A percentile compares a stretch with the other conserved stretches of the same genome.
These are phyloP conservation scores for Cherax quadricarinatus DNA, from an alignment of 1,140 invertebrate species.

Conservation along the genomic window DNA sequence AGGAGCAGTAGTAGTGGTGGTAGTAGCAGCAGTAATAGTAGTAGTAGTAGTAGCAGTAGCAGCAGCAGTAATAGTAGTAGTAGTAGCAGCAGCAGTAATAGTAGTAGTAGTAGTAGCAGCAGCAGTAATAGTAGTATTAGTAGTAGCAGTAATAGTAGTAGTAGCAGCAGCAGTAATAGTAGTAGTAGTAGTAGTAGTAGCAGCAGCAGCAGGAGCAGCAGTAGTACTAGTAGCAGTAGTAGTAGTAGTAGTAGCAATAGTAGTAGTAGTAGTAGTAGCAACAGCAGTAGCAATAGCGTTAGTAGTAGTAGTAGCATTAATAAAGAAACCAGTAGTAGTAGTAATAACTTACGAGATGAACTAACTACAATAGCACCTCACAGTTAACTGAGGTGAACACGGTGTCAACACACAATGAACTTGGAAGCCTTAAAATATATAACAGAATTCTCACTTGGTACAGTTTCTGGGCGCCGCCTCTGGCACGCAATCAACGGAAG, in stretches of 20 bases:
- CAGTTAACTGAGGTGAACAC: too few species aligned
- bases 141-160: too few species aligned
- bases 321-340: neutral
- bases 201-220: neutral
- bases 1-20: too few species aligned
- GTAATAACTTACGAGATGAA: too few species aligned
- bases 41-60: neutral
- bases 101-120: constrained; percentile 7
- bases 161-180: neutral
- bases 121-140: neutral
- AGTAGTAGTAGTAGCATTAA: too few species aligned
- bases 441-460: too few species aligned
- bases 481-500: too few species aligned
- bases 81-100: neutral
- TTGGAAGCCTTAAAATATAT: too few species aligned
- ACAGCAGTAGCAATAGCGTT: too few species aligned
- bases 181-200: neutral
- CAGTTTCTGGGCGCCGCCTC: too few species aligned
- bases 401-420: too few species aligned
- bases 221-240: neutral
- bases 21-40: neutral
- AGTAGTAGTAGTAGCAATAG: neutral
- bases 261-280: too few species aligned
- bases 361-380: neutral
- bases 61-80: neutral